These are phyloP conservation scores for Hololepta plana DNA, from an alignment of 2,888 invertebrate genomes.

Conservation along the genomic window DNA sequence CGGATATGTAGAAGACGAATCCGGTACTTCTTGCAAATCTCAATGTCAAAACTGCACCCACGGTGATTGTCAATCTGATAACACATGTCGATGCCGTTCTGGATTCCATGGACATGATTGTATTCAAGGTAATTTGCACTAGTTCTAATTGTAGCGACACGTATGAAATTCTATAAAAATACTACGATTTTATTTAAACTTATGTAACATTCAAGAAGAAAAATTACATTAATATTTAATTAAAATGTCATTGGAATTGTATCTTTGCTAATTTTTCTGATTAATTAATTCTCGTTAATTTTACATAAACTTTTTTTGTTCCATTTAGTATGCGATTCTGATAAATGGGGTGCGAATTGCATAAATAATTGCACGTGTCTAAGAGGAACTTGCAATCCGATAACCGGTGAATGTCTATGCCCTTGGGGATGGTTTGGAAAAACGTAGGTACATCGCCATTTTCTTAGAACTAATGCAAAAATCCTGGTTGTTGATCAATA, in stretches of 20 bases:
- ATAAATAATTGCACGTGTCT: conserved; percentile 43
- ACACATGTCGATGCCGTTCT: conserved; percentile 38
- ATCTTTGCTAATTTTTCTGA: too few species aligned
- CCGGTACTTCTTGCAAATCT: conserved; percentile 23
- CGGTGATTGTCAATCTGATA: conserved; percentile 39
- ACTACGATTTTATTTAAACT: too few species aligned
- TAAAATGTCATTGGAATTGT: too few species aligned
- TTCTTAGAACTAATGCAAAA: too few species aligned
- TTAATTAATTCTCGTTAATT: too few species aligned
- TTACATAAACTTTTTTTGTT: conserved; percentile 12
- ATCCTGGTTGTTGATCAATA: too few species aligned
- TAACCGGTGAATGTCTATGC: conserved; percentile 46
- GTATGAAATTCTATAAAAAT: too few species aligned
- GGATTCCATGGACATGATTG: conserved; percentile 45
- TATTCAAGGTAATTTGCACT: conserved; percentile 40
- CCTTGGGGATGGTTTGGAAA: conserved; percentile 48
- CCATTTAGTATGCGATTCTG: conserved; percentile 41
- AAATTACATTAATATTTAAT: too few species aligned
- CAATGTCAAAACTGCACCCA: conserved; percentile 29
- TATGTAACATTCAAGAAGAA: too few species aligned
- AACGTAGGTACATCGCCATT: conserved; percentile 34
- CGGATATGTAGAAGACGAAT: conserved; percentile 42
- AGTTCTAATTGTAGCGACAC: too few species aligned
- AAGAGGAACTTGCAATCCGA: conserved; percentile 42
- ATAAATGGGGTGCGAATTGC: conserved; percentile 62